Evolutionary conservation across 2,113 vertebrate genomes (phyloP), one percentile per base, ranked within the genome.

Genomic region (Microcebus murinus): DNA sequence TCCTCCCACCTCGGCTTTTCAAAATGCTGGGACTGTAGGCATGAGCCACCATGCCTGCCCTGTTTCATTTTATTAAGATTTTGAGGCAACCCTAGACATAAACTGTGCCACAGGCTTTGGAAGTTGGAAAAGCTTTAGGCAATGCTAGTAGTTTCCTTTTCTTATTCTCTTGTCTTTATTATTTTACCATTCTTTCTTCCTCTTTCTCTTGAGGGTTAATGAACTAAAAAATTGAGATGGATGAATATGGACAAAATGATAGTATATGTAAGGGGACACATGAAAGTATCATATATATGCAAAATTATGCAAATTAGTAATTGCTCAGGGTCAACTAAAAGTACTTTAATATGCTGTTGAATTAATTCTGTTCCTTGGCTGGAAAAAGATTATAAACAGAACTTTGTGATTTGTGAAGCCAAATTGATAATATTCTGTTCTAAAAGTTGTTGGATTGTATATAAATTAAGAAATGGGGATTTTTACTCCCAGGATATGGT

Each of bases 301-400:
- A 45, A 27, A 94, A 89, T 96, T 96, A 95, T 87, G 79, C 86
- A 97, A 96, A 84, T 92, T 81, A 93, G 11, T 27, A 39, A n/a
- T 73, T 90, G 93, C 97, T 98, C 96, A 96, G 97, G 97, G 96
- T 87, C 83, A 93, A 45, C 59, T 87, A 8, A 81, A 96, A 87
- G 91, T 90, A 81, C 77, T 95, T 96, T 80, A 77, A 74, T 65
- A 59, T 80, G 17, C 67, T 59, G 13, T 86, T 96, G 42, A 59
- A 82, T 92, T 93, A 95, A n/a, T 25, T 91, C 34, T 94, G 39
- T 90, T 96, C 52, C 45, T 94, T 95, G 57, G 23, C 79, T 95
- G 65, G 68, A 92, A 84, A 81, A 95, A 39, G 61, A 73, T 79
- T 93, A 50, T 87, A 79, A 86, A 87, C 18, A 89, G 73, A 42